Evolutionary conservation across 2,797 vertebrate species (phyloP).

Genomic region (Buceros bicornis): DNA sequence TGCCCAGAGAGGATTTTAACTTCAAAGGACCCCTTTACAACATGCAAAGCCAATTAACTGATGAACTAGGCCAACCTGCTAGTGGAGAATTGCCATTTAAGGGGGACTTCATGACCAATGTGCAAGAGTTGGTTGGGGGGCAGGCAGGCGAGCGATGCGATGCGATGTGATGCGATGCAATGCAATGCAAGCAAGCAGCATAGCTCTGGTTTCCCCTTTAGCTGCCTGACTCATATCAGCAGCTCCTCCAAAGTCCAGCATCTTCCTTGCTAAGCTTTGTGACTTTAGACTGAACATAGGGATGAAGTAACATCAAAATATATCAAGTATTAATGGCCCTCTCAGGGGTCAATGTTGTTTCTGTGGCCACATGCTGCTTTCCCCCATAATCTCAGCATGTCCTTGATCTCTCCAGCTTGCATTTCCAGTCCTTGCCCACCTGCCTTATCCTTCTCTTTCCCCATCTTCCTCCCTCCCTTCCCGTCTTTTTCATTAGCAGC

Average conservation of each 20-base stretch:
- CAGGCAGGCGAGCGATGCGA: too few relatives aligned
- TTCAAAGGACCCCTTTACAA: not conserved
- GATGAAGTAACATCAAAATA: not conserved
- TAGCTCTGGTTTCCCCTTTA: not conserved
- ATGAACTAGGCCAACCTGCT: not conserved
- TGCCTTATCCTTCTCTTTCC: not conserved
- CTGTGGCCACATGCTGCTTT: not conserved
- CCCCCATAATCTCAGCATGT: fast-evolving
- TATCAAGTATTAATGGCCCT: not conserved
- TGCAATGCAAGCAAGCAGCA: too few relatives aligned
- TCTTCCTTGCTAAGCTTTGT: not conserved
- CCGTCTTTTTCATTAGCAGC: not conserved
- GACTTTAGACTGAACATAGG: not conserved
- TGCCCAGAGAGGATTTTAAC: not conserved
- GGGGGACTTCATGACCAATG: fast-evolving
- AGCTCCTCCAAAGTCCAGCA: not conserved
- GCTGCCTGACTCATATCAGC: not conserved
- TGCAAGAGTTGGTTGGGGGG: not conserved
- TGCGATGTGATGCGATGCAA: too few relatives aligned
- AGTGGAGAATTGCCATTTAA: fast-evolving
- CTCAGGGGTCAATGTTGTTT: not conserved
- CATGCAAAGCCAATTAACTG: not conserved
- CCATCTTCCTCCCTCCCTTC: not conserved
- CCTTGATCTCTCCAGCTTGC: not conserved
- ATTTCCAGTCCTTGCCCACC: not conserved